Percentiles rank a stretch among this genome's conserved stretches.
Evolutionary conservation across 2,113 vertebrate species (phyloP).

Genomic region (Andinoacara biseriatus): DNA sequence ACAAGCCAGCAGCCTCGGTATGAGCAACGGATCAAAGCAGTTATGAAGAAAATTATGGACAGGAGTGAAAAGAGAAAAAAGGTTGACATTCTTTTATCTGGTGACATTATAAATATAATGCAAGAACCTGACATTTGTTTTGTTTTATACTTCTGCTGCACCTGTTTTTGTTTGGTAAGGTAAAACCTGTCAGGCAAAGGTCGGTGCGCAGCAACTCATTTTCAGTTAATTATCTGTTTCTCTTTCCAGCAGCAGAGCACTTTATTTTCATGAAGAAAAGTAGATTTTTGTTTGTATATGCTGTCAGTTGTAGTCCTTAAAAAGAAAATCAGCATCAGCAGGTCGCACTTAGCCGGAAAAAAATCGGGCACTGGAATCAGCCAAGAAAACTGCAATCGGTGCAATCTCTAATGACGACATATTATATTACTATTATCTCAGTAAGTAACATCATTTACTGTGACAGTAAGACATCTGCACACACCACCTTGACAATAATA

Average conservation of each 20-base stretch:
- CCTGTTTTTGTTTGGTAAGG: background rate
- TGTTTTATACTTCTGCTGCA: background rate
- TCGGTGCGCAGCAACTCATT: background rate
- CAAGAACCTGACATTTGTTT: background rate
- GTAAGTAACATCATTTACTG: background rate
- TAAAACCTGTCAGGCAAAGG: background rate
- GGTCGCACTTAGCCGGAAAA: background rate
- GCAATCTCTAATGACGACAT: background rate
- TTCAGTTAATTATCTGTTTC: background rate
- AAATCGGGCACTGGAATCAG: background rate
- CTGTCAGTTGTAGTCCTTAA: background rate
- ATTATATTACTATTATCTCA: background rate
- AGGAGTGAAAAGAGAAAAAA: too few relatives aligned
- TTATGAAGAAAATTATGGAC: too few relatives aligned
- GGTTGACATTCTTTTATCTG: background rate
- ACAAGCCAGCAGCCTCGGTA: background rate
- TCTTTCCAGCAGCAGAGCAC: background rate
- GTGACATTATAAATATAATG: background rate
- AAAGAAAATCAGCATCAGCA: background rate
- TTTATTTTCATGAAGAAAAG: background rate
- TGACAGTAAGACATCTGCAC: conserved; percentile 49
- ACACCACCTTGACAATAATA: conserved; percentile 41
- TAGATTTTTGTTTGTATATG: background rate
- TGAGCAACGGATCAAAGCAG: background rate
- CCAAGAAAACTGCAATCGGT: background rate